phyloP scores from a whole-genome alignment of 2,797 vertebrate genomes.

The Salmo trutta region DNA sequence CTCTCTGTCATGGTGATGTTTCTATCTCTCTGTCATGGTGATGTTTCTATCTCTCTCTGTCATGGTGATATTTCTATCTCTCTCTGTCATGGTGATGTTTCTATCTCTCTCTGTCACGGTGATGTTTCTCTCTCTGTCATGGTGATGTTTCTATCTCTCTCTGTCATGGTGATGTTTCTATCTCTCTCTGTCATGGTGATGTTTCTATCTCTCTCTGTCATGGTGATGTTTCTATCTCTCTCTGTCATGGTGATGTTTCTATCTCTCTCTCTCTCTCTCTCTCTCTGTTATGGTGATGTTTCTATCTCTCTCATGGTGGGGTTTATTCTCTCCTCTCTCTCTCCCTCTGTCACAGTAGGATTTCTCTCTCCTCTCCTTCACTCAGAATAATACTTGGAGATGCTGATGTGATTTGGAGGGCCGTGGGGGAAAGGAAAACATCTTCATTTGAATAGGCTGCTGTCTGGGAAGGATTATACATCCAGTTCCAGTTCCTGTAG shows the following conservation, averaged over 20 bases:
- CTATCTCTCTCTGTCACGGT: too few relatives aligned
- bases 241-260: neutral
- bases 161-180: neutral
- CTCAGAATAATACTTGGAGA: neutral
- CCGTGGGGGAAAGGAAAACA: neutral
- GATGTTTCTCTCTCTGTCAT: too few relatives aligned
- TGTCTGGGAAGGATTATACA: neutral
- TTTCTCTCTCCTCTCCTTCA: neutral
- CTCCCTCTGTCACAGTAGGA: neutral
- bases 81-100: too few relatives aligned
- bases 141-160: too few relatives aligned
- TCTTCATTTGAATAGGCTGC: neutral
- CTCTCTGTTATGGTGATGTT: too few relatives aligned
- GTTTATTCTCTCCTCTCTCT: conserved; percentile 9
- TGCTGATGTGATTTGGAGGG: neutral
- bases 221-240: neutral
- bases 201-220: neutral
- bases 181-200: neutral
- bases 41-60: too few relatives aligned
- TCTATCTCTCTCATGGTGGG: too few relatives aligned
- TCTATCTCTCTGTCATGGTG: too few relatives aligned
- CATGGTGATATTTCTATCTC: too few relatives aligned
- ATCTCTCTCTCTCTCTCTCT: neutral
- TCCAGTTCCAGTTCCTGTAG: neutral
- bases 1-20: too few relatives aligned